These are phyloP conservation scores for Epinephelus cyanopodus DNA, from an alignment of 2,113 vertebrate species.

Conservation along the genomic window DNA sequence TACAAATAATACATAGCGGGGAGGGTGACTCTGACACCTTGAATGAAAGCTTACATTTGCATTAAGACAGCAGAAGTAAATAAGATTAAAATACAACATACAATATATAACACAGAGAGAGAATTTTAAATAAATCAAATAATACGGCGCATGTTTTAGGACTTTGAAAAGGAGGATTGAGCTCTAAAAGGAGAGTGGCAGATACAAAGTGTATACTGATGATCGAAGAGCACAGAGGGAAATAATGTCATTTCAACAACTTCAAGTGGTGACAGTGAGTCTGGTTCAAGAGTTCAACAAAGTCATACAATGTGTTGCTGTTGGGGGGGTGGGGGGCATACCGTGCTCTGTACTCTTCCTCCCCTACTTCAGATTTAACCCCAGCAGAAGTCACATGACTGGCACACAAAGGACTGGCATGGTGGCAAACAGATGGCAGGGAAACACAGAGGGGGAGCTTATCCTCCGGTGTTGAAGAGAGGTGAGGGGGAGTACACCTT, in stretches of 20 bases:
- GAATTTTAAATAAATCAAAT: too few species aligned
- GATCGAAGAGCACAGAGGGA: not conserved
- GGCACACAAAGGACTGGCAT: conserved; percentile 52
- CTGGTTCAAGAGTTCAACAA: conserved; percentile 33
- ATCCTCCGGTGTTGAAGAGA: not conserved
- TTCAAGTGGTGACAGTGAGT: conserved; percentile 23
- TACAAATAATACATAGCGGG: not conserved
- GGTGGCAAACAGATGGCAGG: conserved; percentile 15
- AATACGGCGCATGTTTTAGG: too few species aligned
- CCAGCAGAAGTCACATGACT: conserved; percentile 42
- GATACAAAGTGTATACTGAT: not conserved
- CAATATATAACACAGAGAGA: too few species aligned
- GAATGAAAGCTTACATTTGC: not conserved
- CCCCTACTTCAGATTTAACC: conserved; percentile 29
- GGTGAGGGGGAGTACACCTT: not conserved
- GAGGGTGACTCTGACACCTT: not conserved
- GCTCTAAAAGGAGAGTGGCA: too few species aligned
- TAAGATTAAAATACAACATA: not conserved
- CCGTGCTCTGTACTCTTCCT: conserved; percentile 6
- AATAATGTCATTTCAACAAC: not conserved
- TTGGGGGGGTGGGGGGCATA: not conserved
- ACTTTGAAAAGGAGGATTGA: too few species aligned
- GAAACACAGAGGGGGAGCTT: conserved; percentile 23
- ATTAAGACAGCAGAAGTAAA: not conserved
- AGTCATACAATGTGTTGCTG: conserved; percentile 14